Evolutionary conservation across 2,888 invertebrate genomes (phyloP), one percentile per base, ranked within the genome.

Genomic region (Dinocampus coccinellae): DNA sequence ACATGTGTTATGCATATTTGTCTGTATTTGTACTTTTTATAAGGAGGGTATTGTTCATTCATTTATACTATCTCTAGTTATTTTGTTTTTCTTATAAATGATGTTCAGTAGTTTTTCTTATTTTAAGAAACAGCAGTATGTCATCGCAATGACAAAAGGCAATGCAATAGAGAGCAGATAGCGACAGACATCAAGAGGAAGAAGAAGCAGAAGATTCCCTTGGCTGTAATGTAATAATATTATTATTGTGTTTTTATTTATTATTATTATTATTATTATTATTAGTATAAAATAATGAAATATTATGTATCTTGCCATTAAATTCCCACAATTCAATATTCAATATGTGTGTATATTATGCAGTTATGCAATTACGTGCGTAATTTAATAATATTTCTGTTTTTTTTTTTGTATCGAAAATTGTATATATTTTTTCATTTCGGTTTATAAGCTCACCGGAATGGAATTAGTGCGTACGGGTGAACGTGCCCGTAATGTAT

Each of bases 401-500:
- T 47, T 16, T 47, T 0, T 7, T 16, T 16, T 47, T 47, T 20
- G 16, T 47, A 16, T 47, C 16, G 7, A 4, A 29, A 29, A 4
- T 29, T 29, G 7, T 29, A n/a, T n/a, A n/a, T n/a, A n/a, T n/a
- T n/a, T n/a, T n/a, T 29, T 29, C 7, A 4, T 29, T 29, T 29
- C 7, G 26, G 29, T 33, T 64, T 36, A 11, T 22, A 39, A 55
- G 78, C 87, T 87, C 83, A 87, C 87, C 85, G 87, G 85, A 73
- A 85, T 81, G 73, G 86, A 79, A 76, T 83, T 82, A 76, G 81
- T 84, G 80, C 87, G 86, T 74, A 86, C 83, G 22, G 87, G 87
- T 29, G 87, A 87, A 36, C 87, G 83, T 64, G 87, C 83, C 73
- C 90, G 88, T 76, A 92, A 86, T 6, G 91, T 91, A 84, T 90